Base-by-base conservation (phyloP, 1,140 invertebrate species). In the Ectropis grisescens region DNA sequence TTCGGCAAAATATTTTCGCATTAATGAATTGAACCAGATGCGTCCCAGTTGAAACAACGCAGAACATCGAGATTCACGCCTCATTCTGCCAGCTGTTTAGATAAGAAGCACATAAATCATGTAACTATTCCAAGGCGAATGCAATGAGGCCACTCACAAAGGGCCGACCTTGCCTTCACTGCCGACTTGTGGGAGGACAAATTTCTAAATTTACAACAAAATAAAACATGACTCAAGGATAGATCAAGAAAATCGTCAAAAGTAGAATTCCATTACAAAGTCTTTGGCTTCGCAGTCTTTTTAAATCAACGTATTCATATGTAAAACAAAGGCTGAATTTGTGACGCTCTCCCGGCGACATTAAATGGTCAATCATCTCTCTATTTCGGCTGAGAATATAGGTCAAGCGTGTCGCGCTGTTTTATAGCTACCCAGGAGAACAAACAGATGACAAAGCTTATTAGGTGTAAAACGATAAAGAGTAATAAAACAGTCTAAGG, bases 121-220 rank as follows among this genome's bases (percentile, higher is more conserved):
- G 58, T 71, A 80, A 76, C 69, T 75, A 72, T 80, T 80, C 56
- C 75, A 80, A 76, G 71, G 70, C 60, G 50, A 76, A 52, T 53
- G 47, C 59, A 72, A 60, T 69, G 66, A 70, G 75, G 75, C 67
- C 70, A 75, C 58, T 58, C 58, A 74, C 61, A 66, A 69, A 76
- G 71, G 75, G 68, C 45, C 52, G 69, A 58, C 74, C 69, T 80
- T 74, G 71, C 54, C 62, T 64, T 64, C 61, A 61, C 57, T 48
- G 45, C 46, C 47, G 39, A 49, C 33, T 56, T 39, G 52, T 66
- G 52, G 60, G 62, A 61, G 68, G 65, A 66, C 27, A 13, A 41
- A 34, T 33, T 32, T 26, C 8, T 41, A 34, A 29, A 29, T 29
- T 6, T 22, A 12, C 32, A 35, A n/a, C 10, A 6, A 26, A 26